Base-by-base conservation (phyloP, 2,888 invertebrate genomes). In the Pristionchus entomophagus region DNA sequence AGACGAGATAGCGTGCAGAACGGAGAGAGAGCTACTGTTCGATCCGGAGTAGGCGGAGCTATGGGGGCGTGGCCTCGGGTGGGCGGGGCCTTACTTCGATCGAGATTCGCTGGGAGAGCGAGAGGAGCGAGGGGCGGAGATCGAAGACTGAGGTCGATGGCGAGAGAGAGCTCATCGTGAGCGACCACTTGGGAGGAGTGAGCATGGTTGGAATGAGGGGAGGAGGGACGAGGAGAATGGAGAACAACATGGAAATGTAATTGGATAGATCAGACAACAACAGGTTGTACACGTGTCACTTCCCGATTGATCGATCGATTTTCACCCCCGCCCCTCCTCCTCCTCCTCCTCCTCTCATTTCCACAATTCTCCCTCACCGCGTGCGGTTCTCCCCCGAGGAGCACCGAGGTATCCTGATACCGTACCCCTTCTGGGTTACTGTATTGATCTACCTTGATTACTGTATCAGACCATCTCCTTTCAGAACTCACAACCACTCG, bases 401-500 rank as follows among this genome's bases (percentile, higher is more conserved):
- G 73, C 73, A 8, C 41, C 73, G 41, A 73, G 73, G 73, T 73
- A 65, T 22, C 22, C 65, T 17, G 35, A 14, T 65, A 62, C 32
- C 62, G 62, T 62, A 62, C 29, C 12, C 32, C 62, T 32, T 5
- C 22, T 10, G 6, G 2, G 32, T 32, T 35, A 65, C 32, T 0
- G 65, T 35, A 65, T 14, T 14, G 14, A 6, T 17, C 59, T 8
- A 2, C 59, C 17, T 19, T 35, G 65, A 19, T 35, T 35, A 45
- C 45, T 45, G 45, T 10, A 6, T 65, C 65, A n/a, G n/a, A n/a
- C n/a, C n/a, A n/a, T n/a, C n/a, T n/a, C 35, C 19, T 65, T 65
- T 35, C 65, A 65, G 65, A 65, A 65, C 65, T 65, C 65, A 22
- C 38, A 65, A 35, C 65, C 8, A 65, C 65, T 65, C 65, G 65